Conservation (phyloP, 2,888 invertebrate genomes). For the Cactoblastis cactorum region DNA sequence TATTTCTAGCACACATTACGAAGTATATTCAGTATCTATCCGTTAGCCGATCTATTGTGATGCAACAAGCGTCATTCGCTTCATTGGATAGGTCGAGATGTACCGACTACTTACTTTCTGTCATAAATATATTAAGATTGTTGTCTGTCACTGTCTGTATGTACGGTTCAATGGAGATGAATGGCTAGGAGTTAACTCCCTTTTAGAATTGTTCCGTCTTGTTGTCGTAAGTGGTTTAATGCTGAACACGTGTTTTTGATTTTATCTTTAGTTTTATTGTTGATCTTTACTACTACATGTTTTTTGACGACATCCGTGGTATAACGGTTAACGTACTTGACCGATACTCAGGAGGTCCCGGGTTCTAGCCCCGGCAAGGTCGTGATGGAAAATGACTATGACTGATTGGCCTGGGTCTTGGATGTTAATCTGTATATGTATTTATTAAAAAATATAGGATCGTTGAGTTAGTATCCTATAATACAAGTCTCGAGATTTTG, state of each 20-base stretch:
- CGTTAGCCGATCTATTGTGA: constrained; percentile 6
- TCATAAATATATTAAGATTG: constrained; percentile 13
- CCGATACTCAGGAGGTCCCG: no score
- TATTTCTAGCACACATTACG: no score
- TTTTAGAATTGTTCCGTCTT: constrained; percentile 2
- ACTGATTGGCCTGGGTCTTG: no score
- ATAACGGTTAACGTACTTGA: no score
- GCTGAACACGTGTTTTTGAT: neutral
- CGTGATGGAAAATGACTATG: no score
- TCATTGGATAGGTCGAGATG: constrained; percentile 12
- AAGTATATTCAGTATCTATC: neutral
- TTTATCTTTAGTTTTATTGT: neutral
- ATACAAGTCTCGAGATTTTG: no score
- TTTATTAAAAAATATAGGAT: no score
- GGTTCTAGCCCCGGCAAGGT: no score
- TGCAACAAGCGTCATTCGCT: constrained; percentile 10
- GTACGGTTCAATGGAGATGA: constrained; percentile 7
- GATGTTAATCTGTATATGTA: no score
- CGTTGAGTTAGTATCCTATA: no score
- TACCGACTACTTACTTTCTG: constrained; percentile 3
- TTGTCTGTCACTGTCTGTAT: constrained; percentile 6
- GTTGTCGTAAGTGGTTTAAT: constrained; percentile 4
- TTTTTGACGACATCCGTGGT: no score
- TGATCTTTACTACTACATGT: neutral
- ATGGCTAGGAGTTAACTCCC: neutral